Evolutionary conservation across 1,140 invertebrate genomes (phyloP).

Genomic region (Steinernema khuongi): DNA sequence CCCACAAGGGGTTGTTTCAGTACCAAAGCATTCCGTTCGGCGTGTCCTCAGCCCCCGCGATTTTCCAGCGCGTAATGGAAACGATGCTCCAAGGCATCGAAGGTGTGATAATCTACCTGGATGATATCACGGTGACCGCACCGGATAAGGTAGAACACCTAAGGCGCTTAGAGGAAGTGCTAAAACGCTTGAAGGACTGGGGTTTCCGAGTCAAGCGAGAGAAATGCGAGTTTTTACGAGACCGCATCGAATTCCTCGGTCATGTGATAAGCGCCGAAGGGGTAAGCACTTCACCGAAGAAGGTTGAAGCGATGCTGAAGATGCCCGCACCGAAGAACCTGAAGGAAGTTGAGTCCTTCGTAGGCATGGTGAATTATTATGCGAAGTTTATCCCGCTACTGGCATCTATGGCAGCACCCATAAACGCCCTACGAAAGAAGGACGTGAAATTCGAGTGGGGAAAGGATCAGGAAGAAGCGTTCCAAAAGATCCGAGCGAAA

Average conservation of each 20-base stretch:
- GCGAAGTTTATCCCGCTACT: slow-evolving; percentile 34
- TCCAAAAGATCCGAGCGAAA: slow-evolving; percentile 29
- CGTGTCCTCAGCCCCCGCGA: slow-evolving; percentile 61
- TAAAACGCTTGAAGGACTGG: slow-evolving; percentile 22
- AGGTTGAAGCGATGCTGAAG: slow-evolving; percentile 32
- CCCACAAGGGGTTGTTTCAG: slow-evolving; percentile 38
- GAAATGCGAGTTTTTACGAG: slow-evolving; percentile 41
- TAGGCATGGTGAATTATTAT: slow-evolving; percentile 48
- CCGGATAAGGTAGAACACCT: slow-evolving; percentile 21
- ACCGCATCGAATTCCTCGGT: slow-evolving; percentile 32
- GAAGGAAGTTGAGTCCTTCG: slow-evolving; percentile 34
- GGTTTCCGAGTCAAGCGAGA: slow-evolving; percentile 37
- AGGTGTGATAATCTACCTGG: slow-evolving; percentile 26
- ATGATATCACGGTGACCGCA: slow-evolving; percentile 29
- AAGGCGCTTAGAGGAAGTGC: slow-evolving; percentile 12
- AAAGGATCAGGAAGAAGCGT: slow-evolving; percentile 5
- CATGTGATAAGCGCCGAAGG: slow-evolving; percentile 35
- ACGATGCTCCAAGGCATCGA: slow-evolving; percentile 51
- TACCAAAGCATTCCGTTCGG: slow-evolving; percentile 60
- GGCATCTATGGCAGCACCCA: slow-evolving; percentile 29
- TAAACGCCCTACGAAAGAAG: slow-evolving; percentile 40
- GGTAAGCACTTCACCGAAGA: slow-evolving; percentile 37
- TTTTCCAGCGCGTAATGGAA: slow-evolving; percentile 63
- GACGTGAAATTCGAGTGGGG: slow-evolving; percentile 42
- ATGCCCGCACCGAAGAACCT: slow-evolving; percentile 42